phyloP scores from a whole-genome alignment of 2,797 vertebrate species.

The Knipowitschia caucasica region DNA sequence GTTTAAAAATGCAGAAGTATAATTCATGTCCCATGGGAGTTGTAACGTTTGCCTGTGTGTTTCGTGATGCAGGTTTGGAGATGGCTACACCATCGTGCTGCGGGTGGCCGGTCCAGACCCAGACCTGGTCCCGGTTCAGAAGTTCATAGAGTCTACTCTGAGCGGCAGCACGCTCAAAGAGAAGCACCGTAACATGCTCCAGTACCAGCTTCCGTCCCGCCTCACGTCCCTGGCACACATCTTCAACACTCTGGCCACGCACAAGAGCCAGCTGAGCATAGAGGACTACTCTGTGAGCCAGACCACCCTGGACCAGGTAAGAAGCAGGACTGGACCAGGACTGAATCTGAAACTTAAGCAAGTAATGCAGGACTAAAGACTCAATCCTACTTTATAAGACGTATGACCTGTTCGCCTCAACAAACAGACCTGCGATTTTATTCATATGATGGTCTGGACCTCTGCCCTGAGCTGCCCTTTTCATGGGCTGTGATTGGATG shows the following conservation, averaged over 20 bases:
- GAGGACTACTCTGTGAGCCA: constrained; percentile 98
- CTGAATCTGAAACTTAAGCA: not conserved
- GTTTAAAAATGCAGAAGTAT: too few species aligned
- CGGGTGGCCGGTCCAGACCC: constrained; percentile 88
- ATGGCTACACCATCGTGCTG: constrained; percentile 95
- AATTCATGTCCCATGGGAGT: not conserved
- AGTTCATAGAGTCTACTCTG: constrained; percentile 90
- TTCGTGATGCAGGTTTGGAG: constrained; percentile 87
- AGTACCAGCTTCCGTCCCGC: constrained; percentile 93
- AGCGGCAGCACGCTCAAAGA: constrained; percentile 91
- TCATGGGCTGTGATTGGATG: too few species aligned
- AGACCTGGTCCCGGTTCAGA: constrained; percentile 87
- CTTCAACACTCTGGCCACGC: constrained; percentile 90
- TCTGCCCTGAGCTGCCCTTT: too few species aligned
- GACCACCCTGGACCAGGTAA: constrained; percentile 98
- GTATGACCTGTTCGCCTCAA: too few species aligned
- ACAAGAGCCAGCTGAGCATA: constrained; percentile 87
- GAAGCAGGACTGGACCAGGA: not conserved
- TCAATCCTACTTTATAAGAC: too few species aligned
- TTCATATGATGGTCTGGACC: too few species aligned
- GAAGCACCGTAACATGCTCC: constrained; percentile 92
- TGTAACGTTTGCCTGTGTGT: not conserved
- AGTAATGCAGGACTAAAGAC: not conserved
- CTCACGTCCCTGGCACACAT: constrained; percentile 88
- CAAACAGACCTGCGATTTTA: too few species aligned